Evolutionary conservation across 2,113 vertebrate species (phyloP), one percentile per base, ranked within the genome.

Genomic region (Oryzias celebensis): DNA sequence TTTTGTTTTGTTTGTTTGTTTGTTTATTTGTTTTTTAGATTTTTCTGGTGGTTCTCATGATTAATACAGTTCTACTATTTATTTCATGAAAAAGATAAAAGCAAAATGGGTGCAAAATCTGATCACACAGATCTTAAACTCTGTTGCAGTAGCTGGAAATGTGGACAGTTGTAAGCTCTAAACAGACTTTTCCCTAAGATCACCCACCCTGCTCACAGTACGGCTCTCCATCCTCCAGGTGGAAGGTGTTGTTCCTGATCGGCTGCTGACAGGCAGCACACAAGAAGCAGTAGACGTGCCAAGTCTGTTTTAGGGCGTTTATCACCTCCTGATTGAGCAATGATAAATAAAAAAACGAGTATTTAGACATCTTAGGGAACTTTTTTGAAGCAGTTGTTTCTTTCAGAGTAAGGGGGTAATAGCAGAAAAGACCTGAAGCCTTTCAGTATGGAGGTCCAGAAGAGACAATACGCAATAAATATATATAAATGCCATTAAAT

Each of bases 281-380:
- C 76, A 96, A 89, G 50, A 99, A 98, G 86, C 97, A 98, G 90
- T 95, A 90, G 69, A 96, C 93, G 0, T 99, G 97, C 96, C 96
- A 98, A 52, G 96, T 94, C 87, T 98, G 97, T 86, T 98, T 99
- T 89, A 99, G 91, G 68, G 97, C 97, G 73, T 95, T 98, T 88
- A 98, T 99, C 83, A 98, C 95, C 92, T 99, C 97, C 97, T 99
- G 36, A 83, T 78, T 14, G 28, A n/a, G 63, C 28, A 69, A 18
- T 8, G 49, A 17, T 68, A 67, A 68, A 64, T 10, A 43, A 51
- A 36, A 36, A 36, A 36, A 7, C 8, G 10, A 36, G 10, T 36
- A 28, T 6, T 36, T 12, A 36, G 36, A 12, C 36, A 36, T 12
- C 12, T 12, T 12, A 36, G 10, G 36, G 8, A 10, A 36, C 10